Evolutionary conservation across 1,140 invertebrate genomes (phyloP), one percentile per base, ranked within the genome.

Genomic region (Andricus grossulariae): DNA sequence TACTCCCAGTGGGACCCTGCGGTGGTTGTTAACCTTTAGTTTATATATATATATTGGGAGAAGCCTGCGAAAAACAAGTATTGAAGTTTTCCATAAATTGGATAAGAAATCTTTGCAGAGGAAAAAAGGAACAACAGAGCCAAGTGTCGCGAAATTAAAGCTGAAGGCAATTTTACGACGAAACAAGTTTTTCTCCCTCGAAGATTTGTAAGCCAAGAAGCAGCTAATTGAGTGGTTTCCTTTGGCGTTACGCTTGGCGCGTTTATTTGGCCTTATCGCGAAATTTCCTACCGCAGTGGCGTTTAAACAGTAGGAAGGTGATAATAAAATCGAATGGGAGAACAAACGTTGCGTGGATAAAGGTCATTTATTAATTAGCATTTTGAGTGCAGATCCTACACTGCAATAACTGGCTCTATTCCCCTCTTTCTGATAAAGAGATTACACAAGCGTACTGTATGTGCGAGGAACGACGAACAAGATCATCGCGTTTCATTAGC

Each of bases 401-500:
- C 19, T 45, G 39, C 39, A 45, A 45, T 45, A 45, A 45, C 39
- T 75, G 75, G 52, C 60, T 74, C 60, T 74, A 55, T 80, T 73
- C 78, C 57, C 57, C 16, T 39, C 57, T 66, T 66, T 32, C 15
- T 66, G 87, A 88, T 88, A 87, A 86, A 88, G 85, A 87, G 84
- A 88, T 89, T 88, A 85, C 81, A 85, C 78, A 78, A 75, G 74
- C 76, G 79, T 78, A 86, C 82, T 74, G 85, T 83, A 83, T 81
- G 74, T 79, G 77, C 79, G 75, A 79, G 74, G 78, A 84, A 81
- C 82, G 82, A 77, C 79, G 81, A 80, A 84, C 85, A 86, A 80
- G 85, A 86, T 87, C 83, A 83, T 82, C 32, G 73, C 81, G 77
- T 78, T 84, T 87, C 87, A 88, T 89, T 89, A 89, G 80, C 87